Percentiles rank a stretch among this genome's conserved stretches.
Conservation (phyloP, 2,888 invertebrate species). For the Stenodera caucasica region DNA sequence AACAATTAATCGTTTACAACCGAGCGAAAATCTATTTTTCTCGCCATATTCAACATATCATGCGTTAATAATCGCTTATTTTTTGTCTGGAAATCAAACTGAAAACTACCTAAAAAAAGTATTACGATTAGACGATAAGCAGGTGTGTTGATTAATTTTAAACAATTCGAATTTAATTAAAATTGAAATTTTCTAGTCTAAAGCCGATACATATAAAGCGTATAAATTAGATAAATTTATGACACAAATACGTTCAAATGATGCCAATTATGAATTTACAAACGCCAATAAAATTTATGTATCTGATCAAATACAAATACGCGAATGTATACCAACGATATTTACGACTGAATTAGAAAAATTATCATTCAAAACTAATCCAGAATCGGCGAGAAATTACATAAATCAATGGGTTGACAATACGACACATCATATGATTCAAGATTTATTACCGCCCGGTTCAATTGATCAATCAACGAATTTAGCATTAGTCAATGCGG, state of each 20-base stretch:
- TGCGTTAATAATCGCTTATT: slow-evolving; percentile 76
- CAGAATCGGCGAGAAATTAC: slow-evolving; percentile 61
- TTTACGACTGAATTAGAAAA: slow-evolving; percentile 67
- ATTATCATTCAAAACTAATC: slow-evolving; percentile 66
- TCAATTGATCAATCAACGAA: slow-evolving; percentile 66
- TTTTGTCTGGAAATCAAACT: slow-evolving; percentile 72
- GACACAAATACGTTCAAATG: slow-evolving; percentile 54
- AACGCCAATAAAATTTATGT: slow-evolving; percentile 80
- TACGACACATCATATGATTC: slow-evolving; percentile 75
- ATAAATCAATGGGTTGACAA: slow-evolving; percentile 81
- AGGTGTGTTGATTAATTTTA: too few species aligned
- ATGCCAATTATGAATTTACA: slow-evolving; percentile 70
- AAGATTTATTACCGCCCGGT: slow-evolving; percentile 69
- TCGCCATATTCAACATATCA: slow-evolving; percentile 87
- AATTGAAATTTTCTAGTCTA: slow-evolving; percentile 56
- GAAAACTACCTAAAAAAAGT: slow-evolving; percentile 67
- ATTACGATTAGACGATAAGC: slow-evolving; percentile 61
- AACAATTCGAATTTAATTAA: slow-evolving; percentile 1
- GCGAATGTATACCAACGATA: slow-evolving; percentile 68
- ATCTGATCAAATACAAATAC: slow-evolving; percentile 60
- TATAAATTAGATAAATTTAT: slow-evolving; percentile 71
- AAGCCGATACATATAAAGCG: slow-evolving; percentile 71
- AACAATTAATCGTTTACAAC: slow-evolving; percentile 64
- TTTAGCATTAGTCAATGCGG: slow-evolving; percentile 81
- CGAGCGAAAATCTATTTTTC: slow-evolving; percentile 79